Conservation (phyloP, 2,888 invertebrate genomes). For the Apamea monoglypha region DNA sequence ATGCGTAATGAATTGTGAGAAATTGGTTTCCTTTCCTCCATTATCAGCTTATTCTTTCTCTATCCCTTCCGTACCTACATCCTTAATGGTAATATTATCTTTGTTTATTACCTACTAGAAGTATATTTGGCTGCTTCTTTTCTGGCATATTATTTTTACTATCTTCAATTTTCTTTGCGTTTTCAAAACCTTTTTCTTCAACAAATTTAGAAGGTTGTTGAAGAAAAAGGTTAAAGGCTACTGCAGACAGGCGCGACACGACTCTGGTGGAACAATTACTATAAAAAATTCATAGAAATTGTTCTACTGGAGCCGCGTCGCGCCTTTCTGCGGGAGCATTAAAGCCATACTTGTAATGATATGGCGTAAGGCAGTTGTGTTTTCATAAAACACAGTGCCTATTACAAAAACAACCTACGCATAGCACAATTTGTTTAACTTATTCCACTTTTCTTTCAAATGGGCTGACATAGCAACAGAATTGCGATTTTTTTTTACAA, state of each 20-base stretch:
- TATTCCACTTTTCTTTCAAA: slow-evolving; percentile 9
- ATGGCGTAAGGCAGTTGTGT: slow-evolving; percentile 11
- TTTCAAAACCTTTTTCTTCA: neutral
- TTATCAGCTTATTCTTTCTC: slow-evolving; percentile 24
- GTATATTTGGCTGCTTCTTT: neutral
- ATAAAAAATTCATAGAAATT: too few species aligned
- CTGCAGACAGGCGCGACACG: too few species aligned
- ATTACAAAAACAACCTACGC: slow-evolving; percentile 23
- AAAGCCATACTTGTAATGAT: neutral
- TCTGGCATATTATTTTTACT: neutral
- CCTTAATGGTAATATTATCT: neutral
- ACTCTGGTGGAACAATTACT: too few species aligned
- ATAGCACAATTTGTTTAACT: neutral
- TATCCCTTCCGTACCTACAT: slow-evolving; percentile 3
- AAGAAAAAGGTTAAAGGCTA: too few species aligned
- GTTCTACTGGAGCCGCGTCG: too few species aligned
- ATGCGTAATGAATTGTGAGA: slow-evolving; percentile 37
- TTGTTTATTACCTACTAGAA: slow-evolving; percentile 14
- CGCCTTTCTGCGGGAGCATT: too few species aligned
- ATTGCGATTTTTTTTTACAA: slow-evolving; percentile 2
- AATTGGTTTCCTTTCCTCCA: slow-evolving; percentile 13
- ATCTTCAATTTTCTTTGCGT: neutral
- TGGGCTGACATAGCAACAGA: slow-evolving; percentile 1
- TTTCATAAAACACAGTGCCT: slow-evolving; percentile 1
- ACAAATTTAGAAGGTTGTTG: neutral